Evolutionary conservation across 2,797 vertebrate genomes (phyloP).

Genomic region (Megaceryle alcyon): DNA sequence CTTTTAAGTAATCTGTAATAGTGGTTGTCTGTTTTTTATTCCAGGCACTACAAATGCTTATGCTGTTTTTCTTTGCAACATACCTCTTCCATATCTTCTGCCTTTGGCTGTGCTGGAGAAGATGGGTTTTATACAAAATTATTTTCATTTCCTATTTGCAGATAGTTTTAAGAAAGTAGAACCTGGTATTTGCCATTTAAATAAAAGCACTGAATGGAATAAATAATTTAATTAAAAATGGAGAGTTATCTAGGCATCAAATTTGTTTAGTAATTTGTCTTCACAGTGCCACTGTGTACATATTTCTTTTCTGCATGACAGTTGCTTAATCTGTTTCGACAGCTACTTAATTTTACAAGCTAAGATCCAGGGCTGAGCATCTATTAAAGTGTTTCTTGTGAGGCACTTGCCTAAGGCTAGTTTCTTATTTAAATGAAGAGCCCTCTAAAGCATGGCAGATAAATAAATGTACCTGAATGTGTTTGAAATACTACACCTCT

Average conservation of each 20-base stretch:
- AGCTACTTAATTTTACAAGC: constrained; percentile 59
- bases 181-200: constrained; percentile 11
- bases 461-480: neutral
- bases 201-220: constrained; percentile 21
- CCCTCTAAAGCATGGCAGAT: neutral
- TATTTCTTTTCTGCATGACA: constrained; percentile 44
- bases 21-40: neutral
- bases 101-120: constrained; percentile 12
- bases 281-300: constrained; percentile 1
- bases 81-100: neutral
- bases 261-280: constrained; percentile 31
- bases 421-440: constrained; percentile 7
- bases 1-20: neutral
- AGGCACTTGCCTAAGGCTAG: neutral
- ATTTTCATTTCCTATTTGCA: constrained; percentile 34
- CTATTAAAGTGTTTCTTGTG: constrained; percentile 15
- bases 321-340: constrained; percentile 46
- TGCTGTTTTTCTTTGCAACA: neutral
- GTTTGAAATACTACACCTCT: neutral
- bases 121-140: neutral
- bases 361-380: constrained; percentile 29
- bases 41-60: fast-evolving
- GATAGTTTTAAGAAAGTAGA: constrained; percentile 19
- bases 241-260: constrained; percentile 30
- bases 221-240: constrained; percentile 65